Conservation (phyloP, 2,113 vertebrate species). For the Pygoscelis adeliae region DNA sequence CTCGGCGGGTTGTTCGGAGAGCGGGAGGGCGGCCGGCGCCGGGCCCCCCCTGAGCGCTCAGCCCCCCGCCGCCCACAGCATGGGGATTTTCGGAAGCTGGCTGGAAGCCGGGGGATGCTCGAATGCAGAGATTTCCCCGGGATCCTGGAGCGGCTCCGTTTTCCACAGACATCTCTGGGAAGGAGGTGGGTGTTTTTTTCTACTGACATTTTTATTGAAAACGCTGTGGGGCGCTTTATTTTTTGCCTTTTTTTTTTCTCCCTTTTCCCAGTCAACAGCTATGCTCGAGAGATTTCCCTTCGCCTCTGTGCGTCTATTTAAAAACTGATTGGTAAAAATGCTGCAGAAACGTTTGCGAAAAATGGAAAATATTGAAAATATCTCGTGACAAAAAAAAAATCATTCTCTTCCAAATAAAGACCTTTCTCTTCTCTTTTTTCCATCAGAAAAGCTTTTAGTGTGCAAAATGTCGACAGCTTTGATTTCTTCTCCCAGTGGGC, state of each 20-base stretch:
- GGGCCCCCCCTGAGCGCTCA: not conserved
- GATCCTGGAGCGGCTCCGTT: not conserved
- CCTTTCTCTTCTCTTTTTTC: not conserved
- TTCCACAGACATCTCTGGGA: constrained; percentile 23
- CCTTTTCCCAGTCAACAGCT: constrained; percentile 10
- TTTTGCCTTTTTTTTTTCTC: not conserved
- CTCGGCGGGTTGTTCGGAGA: not conserved
- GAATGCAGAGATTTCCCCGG: not conserved
- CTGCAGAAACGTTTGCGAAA: constrained; percentile 40
- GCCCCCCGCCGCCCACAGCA: not conserved
- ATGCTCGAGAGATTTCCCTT: not conserved
- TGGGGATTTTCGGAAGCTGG: not conserved
- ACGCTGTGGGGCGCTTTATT: not conserved
- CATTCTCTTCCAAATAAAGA: constrained; percentile 40
- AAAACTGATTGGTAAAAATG: constrained; percentile 59
- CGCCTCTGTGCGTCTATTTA: not conserved
- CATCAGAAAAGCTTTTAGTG: constrained; percentile 57
- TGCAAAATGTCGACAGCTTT: constrained; percentile 41
- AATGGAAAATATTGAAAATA: constrained; percentile 59
- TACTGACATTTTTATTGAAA: constrained; percentile 48
- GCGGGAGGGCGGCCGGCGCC: not conserved
- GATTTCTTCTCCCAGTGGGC: not conserved
- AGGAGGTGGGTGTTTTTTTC: constrained; percentile 2
- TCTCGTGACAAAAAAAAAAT: not conserved
- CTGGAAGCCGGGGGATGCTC: not conserved